Base-by-base conservation (phyloP, 2,888 invertebrate species). In the Lepeophtheirus nordmannii region DNA sequence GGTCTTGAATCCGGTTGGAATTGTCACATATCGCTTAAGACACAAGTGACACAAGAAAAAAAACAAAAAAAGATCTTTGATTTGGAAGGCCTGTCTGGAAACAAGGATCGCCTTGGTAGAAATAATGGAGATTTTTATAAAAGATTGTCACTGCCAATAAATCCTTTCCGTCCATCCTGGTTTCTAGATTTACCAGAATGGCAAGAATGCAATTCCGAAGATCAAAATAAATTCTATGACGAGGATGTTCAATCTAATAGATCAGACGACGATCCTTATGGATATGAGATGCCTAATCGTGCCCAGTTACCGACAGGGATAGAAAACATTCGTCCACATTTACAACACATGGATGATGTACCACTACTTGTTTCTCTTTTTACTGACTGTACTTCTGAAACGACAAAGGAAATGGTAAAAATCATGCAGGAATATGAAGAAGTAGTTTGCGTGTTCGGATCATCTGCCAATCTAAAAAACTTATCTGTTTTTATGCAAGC, bases 1-100 rank as follows among this genome's bases (percentile, higher is more conserved):
- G 97, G 97, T 1, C 78, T 97, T 20, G 97, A 98, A 76, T 93
- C 94, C 59, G 97, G 97, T 10, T 98, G 97, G 97, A 98, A 98
- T 78, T 97, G 97, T 74, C 97, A 97, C 75, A 94, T 98, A 72
- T 94, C 94, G 12, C 80, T 97, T 64, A 80, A 89, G 30, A 23
- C 23, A 22, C 11, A 20, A 5, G 53, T 46, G 14, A 14, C 53
- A 14, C 53, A 46, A 5, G n/a, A 46, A 3, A 46, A 46, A 14
- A 46, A n/a, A 17, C 53, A 14, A n/a, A 14, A 46, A 5, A 14
- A 8, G 8, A 46, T 17, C 2, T n/a, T 46, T 14, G 53, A 46
- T 17, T 46, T 17, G 1, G 14, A n/a, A 17, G 17, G 53, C 53
- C 14, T 46, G 53, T 5, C n/a, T 17, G n/a, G n/a, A n/a, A 46